Conservation (phyloP, 1,140 invertebrate genomes). For the Contarinia nasturtii region DNA sequence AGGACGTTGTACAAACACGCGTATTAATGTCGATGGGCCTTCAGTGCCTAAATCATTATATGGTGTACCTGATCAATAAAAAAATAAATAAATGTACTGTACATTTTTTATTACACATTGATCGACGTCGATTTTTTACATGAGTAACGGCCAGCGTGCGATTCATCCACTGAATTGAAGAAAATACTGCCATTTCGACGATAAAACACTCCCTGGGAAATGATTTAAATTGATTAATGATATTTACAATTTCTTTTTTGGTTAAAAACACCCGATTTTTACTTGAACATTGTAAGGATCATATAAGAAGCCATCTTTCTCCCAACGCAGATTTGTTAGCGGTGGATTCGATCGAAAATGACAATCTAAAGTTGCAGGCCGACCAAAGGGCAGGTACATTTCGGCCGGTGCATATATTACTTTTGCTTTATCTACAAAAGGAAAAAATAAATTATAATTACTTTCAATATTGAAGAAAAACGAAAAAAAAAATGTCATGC, state of each 20-base stretch:
- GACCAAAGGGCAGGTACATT: constrained; percentile 73
- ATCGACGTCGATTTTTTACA: too few species aligned
- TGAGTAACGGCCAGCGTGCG: constrained; percentile 60
- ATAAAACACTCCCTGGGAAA: constrained; percentile 49
- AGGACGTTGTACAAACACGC: constrained; percentile 73
- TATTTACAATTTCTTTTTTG: not conserved
- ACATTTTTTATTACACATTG: too few species aligned
- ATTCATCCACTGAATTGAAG: constrained; percentile 61
- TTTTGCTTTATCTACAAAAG: constrained; percentile 67
- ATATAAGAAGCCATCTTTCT: constrained; percentile 80
- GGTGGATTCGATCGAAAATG: constrained; percentile 86
- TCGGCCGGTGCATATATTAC: constrained; percentile 75
- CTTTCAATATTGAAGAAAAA: not conserved
- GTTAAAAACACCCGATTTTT: not conserved
- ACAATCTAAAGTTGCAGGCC: constrained; percentile 77
- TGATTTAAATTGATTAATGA: not conserved
- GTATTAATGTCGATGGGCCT: constrained; percentile 65
- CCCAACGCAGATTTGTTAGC: constrained; percentile 81
- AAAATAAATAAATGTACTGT: too few species aligned
- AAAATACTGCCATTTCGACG: constrained; percentile 73
- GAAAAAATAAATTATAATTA: not conserved
- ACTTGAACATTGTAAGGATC: constrained; percentile 69
- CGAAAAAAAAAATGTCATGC: too few species aligned
- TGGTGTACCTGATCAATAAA: too few species aligned
- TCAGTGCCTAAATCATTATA: constrained; percentile 75